Evolutionary conservation across 2,797 vertebrate species (phyloP), one percentile per base, ranked within the genome.

Genomic region (Gymnodraco acuticeps): DNA sequence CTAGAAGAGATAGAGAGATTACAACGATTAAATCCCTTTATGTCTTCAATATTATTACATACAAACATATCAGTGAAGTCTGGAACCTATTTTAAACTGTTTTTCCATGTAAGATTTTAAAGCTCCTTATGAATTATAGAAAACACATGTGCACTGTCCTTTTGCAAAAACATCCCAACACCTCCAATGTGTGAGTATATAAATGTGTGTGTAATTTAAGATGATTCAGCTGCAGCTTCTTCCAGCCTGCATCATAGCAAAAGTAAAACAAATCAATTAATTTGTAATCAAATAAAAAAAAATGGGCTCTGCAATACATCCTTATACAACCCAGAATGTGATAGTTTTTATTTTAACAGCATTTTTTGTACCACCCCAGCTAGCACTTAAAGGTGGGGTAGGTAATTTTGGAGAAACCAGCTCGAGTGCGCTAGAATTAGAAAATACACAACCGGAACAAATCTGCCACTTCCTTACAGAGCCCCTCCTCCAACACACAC

Each of bases 71-170:
- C 27, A 43, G 63, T 23, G 10, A 33, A 64, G 33, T 70, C 47
- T 55, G 13, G 63, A 31, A 58, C 48, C 56, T 48, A 64, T 3
- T 52, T 64, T 38, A 77, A 87, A 47, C 10, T 73, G 54, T 69
- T 76, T 80, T 69, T 55, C 23, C 8, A 14, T 80, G 76, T 75
- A 75, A 42, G 31, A 50, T 54, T 66, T 54, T 73, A 73, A 78
- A 68, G 31, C 47, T 45, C 55, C 55, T 67, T 58, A 72, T 84
- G 56, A 89, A 84, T 78, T 78, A 77, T 77, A 64, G 52, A 78
- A 76, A 80, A 70, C 41, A 59, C 60, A 72, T 87, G 48, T 77
- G 53, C 63, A 61, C 64, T 33, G 54, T 68, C 31, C 52, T 61
- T 13, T 69, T 43, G 19, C 19, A 14, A 64, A 84, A 72, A 78